A percentile compares a stretch with the other conserved stretches of the same genome.
phyloP scores from a whole-genome alignment of 2,797 vertebrate species.

The Sphaeramia orbicularis region DNA sequence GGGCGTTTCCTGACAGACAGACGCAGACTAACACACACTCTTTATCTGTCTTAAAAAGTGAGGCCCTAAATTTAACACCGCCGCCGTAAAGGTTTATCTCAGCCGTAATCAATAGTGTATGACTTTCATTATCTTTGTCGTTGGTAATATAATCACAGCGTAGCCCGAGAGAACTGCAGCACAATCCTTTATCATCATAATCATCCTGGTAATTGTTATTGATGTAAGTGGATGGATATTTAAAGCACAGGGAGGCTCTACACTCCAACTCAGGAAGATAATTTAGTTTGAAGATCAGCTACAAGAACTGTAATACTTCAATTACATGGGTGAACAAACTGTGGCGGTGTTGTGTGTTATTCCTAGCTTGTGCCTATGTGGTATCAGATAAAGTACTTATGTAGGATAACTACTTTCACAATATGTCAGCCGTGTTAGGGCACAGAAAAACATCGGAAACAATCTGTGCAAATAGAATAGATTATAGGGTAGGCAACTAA shows the following conservation, averaged over 20 bases:
- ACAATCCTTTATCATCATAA: conserved; percentile 59
- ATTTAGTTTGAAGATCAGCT: conserved; percentile 27
- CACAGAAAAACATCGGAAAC: too few relatives aligned
- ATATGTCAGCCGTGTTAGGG: too few relatives aligned
- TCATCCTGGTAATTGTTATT: conserved; percentile 61
- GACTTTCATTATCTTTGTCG: conserved; percentile 66
- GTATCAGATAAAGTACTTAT: background rate
- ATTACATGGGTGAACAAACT: conserved; percentile 27
- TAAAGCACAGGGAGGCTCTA: conserved; percentile 46
- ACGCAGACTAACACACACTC: background rate
- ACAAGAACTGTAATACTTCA: conserved; percentile 10
- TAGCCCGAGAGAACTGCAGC: conserved; percentile 46
- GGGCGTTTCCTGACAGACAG: conserved; percentile 36
- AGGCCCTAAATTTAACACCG: conserved; percentile 32
- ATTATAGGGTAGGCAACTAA: background rate
- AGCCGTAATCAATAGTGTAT: conserved; percentile 58
- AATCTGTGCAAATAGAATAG: background rate
- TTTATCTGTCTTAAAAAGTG: background rate
- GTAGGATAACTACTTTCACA: too few relatives aligned
- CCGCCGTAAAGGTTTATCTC: conserved; percentile 55
- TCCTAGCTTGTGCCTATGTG: background rate
- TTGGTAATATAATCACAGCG: conserved; percentile 57
- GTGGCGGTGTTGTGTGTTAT: background rate
- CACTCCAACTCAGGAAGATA: conserved; percentile 26
- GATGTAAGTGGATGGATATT: conserved; percentile 67